Evolutionary conservation across 2,797 vertebrate species (phyloP), one percentile per base, ranked within the genome.

Genomic region (Pseudomugil gertrudae): DNA sequence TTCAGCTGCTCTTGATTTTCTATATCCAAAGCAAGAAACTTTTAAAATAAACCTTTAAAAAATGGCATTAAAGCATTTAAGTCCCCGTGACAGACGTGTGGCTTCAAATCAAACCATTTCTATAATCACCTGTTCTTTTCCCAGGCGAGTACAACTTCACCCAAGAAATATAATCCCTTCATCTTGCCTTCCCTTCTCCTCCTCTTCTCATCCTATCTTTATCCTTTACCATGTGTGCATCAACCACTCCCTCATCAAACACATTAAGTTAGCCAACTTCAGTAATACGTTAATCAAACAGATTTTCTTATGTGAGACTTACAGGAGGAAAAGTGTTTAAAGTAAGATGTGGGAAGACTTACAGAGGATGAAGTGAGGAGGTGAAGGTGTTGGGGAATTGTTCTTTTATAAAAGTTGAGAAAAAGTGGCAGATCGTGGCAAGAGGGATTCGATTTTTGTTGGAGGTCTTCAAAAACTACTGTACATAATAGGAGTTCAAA

Each of bases 161-260:
- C 72, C 66, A 74, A 73, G 72, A 79, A 76, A 75, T 56, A 77
- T 77, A 79, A 85, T 79, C 81, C 72, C 63, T 79, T 84, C 80
- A 85, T 83, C 77, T 76, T 59, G 7, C 70, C 70, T 66, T 69
- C 38, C 56, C 61, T 32, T 9, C 32, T 32, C 32, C 32, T 32
- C 55, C 52, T 72, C 57, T 4, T 68, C 29, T 79, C 67, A 65
- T 74, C 62, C 32, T 30, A 55, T 74, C 66, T 74, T 79, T 73
- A 85, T 85, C 72, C 68, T 79, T 21, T 47, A 69, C 65, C 81
- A 78, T 80, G 67, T 79, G 65, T 69, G 62, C 60, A 79, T 79
- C 61, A 71, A 47, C 72, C 38, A 61, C 63, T 75, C 63, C 74
- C 66, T 55, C 21, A 83, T 75, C 72, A 81, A 78, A 78, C 70